Conservation (phyloP, 2,797 vertebrate genomes). For the Basileuterus tristriatus region DNA sequence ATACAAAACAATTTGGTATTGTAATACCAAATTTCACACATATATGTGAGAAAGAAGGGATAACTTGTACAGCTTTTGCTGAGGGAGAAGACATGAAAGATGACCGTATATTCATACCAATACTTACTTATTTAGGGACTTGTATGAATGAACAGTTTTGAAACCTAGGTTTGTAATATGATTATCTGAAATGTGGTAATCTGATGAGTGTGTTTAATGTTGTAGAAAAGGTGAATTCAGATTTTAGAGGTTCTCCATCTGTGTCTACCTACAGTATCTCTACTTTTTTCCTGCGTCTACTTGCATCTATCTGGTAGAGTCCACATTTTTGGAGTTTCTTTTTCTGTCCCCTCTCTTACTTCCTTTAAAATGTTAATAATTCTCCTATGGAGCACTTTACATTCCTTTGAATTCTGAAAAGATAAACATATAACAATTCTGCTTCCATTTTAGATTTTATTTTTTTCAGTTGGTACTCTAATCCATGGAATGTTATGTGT, state of each 20-base stretch:
- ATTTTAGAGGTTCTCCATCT: background rate
- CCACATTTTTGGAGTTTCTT: background rate
- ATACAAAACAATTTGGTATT: background rate
- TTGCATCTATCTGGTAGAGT: background rate
- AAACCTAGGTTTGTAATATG: background rate
- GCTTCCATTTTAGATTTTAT: background rate
- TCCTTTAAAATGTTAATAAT: background rate
- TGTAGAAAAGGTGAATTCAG: background rate
- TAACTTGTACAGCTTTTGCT: background rate
- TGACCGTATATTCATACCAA: background rate
- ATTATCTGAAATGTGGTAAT: background rate
- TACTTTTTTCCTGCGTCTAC: background rate
- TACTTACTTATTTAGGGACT: background rate
- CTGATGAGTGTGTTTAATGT: background rate
- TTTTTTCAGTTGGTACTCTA: background rate
- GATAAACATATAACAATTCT: background rate
- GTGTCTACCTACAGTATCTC: background rate
- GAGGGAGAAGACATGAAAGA: background rate
- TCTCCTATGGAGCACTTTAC: background rate
- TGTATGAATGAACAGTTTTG: background rate
- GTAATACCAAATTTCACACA: background rate
- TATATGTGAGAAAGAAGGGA: background rate
- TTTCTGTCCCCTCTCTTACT: background rate
- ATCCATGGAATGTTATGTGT: background rate
- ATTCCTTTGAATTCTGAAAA: background rate